Evolutionary conservation across 1,140 invertebrate species (phyloP), one percentile per base, ranked within the genome.

Genomic region (Drosophila setifemur): DNA sequence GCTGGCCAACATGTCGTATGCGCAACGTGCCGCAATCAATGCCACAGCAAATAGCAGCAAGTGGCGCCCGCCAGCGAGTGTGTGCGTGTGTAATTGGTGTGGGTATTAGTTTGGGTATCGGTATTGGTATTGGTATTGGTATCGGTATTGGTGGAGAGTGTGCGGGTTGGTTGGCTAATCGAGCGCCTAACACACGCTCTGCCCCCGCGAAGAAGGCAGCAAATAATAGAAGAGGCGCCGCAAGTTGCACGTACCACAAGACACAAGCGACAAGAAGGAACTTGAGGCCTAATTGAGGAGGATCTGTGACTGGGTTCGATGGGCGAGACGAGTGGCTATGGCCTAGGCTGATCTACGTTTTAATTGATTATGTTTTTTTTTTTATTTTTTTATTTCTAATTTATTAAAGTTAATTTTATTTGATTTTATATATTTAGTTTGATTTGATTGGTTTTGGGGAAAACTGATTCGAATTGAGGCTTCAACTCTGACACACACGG

Each of bases 151-250:
- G 28, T 43, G 48, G 35, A 28, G 50, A 57, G 49, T 44, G 73
- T 26, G 48, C 58, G 49, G 63, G 50, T 75, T 79, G 79, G 81
- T 85, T 86, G 79, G 79, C 81, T 81, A 86, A 85, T 75, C 75
- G 70, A 60, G 50, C 42, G 57, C 44, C 73, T 73, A 68, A 57
- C 14, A 57, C 14, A 37, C 33, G 14, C 33, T 37, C 33, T 12
- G 33, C 1, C 33, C n/a, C n/a, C n/a, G n/a, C n/a, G 54, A 25
- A 35, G 53, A 50, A 57, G 53, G 48, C 53, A 61, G 57, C 75
- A 72, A 60, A 52, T 61, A 73, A 57, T 54, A 44, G 58, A 66
- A 55, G n/a, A n/a, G 58, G 40, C 61, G 42, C 73, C 58, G 47
- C 73, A 53, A 44, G 47, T 69, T 73, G 60, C 72, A 85, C 81